A percentile compares a stretch with the other conserved stretches of the same genome.
These are phyloP conservation scores for Microcebus tavaratra DNA, from an alignment of 2,113 vertebrate genomes.

Conservation along the genomic window DNA sequence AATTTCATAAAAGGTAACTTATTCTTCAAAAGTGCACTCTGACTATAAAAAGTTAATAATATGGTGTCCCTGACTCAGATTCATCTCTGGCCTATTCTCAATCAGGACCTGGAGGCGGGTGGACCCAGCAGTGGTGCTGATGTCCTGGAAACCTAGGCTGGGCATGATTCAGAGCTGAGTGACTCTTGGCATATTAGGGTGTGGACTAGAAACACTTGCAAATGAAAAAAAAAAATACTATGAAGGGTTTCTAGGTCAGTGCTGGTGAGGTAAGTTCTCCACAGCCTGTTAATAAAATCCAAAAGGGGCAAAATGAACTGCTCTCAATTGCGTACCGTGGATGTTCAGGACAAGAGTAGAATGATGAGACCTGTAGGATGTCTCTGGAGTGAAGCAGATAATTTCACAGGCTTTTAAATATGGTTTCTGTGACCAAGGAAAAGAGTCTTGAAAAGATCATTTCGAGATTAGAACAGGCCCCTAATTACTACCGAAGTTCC, in stretches of 20 bases:
- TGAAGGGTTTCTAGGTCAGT: background rate
- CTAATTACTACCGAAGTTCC: background rate
- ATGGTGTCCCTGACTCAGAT: background rate
- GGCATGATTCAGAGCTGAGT: background rate
- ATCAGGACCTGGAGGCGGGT: background rate
- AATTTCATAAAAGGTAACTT: background rate
- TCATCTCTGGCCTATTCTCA: background rate
- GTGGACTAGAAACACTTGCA: background rate
- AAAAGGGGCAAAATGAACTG: background rate
- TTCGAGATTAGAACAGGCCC: background rate
- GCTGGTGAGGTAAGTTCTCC: background rate
- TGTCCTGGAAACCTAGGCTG: background rate
- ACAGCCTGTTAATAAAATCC: background rate
- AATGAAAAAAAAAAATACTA: background rate
- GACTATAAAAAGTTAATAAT: background rate
- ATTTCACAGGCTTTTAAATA: background rate
- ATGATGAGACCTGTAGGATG: background rate
- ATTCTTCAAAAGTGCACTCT: background rate
- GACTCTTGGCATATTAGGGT: background rate
- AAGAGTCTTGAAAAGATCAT: background rate
- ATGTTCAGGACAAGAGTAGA: background rate
- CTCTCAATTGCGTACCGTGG: background rate
- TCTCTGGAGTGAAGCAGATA: background rate
- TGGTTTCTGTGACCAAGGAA: background rate
- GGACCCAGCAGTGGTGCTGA: background rate